Conservation (phyloP, 2,888 invertebrate genomes). For the Drosophila greeni region DNA sequence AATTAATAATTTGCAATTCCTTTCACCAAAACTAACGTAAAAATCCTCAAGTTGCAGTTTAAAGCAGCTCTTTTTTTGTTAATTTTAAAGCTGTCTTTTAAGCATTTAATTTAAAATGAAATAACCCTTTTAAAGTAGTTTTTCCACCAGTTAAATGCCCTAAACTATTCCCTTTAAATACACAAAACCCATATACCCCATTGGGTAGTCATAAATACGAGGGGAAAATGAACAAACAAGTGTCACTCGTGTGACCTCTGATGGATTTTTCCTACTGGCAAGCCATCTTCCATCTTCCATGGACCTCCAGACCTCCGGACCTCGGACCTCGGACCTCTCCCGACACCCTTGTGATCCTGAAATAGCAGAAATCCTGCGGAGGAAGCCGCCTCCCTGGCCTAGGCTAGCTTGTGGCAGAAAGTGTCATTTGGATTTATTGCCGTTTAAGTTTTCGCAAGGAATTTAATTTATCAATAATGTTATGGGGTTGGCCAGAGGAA, state of each 20-base stretch:
- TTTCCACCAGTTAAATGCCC: no score
- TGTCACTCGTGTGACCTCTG: slow-evolving; percentile 26
- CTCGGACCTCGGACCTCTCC: slow-evolving; percentile 19
- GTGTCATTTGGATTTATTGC: slow-evolving; percentile 42
- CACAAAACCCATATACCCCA: background rate
- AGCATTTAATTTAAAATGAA: background rate
- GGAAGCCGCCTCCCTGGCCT: background rate
- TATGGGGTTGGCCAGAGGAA: slow-evolving; percentile 13
- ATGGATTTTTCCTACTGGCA: slow-evolving; percentile 26
- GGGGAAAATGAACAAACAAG: slow-evolving; percentile 18
- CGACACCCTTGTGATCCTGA: slow-evolving; percentile 20
- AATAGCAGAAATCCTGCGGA: background rate
- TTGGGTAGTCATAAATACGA: background rate
- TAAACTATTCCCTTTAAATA: background rate
- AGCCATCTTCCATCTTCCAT: slow-evolving; percentile 15
- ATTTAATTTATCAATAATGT: slow-evolving; percentile 66
- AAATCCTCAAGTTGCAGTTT: background rate
- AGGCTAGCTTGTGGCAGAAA: slow-evolving; percentile 18
- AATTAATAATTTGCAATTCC: background rate
- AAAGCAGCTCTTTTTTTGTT: background rate
- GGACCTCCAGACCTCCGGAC: slow-evolving; percentile 17
- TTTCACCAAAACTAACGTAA: background rate
- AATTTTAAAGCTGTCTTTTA: background rate
- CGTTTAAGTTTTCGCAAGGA: slow-evolving; percentile 44
- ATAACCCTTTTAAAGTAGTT: background rate